phyloP scores from a whole-genome alignment of 2,113 vertebrate species.

The Gallinago media region DNA sequence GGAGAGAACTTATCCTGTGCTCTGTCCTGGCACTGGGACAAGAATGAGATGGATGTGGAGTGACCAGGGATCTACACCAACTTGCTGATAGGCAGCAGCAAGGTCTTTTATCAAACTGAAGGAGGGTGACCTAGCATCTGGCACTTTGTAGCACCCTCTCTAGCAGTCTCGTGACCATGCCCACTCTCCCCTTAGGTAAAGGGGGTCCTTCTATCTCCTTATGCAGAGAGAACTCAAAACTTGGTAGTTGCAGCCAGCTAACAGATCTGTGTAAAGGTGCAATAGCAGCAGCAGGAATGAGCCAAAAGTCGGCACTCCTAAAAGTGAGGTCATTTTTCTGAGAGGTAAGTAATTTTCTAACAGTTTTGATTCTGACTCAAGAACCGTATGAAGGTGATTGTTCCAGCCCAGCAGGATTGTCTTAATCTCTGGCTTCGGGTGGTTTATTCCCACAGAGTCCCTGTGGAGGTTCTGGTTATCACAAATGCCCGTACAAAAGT shows the following conservation, averaged over 20 bases:
- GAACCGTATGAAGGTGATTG: background rate
- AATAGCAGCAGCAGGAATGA: background rate
- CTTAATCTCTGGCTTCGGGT: background rate
- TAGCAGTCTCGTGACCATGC: accelerated
- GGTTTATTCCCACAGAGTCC: background rate
- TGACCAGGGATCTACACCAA: background rate
- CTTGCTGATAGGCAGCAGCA: background rate
- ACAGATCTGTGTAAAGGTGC: background rate
- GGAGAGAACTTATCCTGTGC: background rate
- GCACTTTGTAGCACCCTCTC: background rate
- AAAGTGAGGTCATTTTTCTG: background rate
- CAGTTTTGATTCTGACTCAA: background rate
- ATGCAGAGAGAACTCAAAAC: background rate
- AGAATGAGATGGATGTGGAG: background rate
- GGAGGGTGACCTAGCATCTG: background rate
- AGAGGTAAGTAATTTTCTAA: accelerated
- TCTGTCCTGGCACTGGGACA: background rate
- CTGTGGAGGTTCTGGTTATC: background rate
- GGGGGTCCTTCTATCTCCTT: background rate
- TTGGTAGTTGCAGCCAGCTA: background rate
- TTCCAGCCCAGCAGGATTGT: background rate
- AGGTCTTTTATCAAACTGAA: background rate
- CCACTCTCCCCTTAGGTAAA: background rate
- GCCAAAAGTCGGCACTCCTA: background rate
- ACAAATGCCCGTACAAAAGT: background rate